Conservation (phyloP, 2,888 invertebrate species). For the Caenorhabditis sp. region DNA sequence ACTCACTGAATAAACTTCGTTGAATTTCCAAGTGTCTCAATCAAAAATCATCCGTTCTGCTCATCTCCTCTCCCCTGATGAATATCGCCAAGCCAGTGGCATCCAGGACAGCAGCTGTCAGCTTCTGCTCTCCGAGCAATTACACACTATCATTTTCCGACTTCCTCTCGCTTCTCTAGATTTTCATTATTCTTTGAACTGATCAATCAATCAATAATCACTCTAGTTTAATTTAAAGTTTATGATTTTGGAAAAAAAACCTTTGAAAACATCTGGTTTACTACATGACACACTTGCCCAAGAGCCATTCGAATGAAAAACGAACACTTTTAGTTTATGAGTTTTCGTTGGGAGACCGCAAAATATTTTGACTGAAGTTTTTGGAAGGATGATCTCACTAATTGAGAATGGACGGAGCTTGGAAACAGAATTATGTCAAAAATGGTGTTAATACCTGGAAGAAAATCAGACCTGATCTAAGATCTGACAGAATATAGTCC, state of each 20-base stretch:
- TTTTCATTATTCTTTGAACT: slow-evolving; percentile 21
- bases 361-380: not conserved
- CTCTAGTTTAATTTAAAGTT: slow-evolving; percentile 20
- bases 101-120: slow-evolving; percentile 26
- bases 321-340: slow-evolving; percentile 37
- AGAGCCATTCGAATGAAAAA: slow-evolving; percentile 34
- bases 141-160: slow-evolving; percentile 44
- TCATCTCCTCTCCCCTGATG: slow-evolving; percentile 15
- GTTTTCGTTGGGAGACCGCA: not conserved
- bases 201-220: slow-evolving; percentile 41
- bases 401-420: too few species aligned
- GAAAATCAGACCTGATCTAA: too few species aligned
- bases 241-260: not conserved
- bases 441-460: too few species aligned
- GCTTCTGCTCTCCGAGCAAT: slow-evolving; percentile 30
- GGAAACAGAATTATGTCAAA: too few species aligned
- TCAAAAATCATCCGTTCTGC: slow-evolving; percentile 29
- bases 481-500: too few species aligned
- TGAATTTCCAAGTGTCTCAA: slow-evolving; percentile 4
- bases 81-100: slow-evolving; percentile 29
- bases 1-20: slow-evolving; percentile 6
- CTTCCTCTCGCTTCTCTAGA: slow-evolving; percentile 1
- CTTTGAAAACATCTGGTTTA: slow-evolving; percentile 35
- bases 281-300: not conserved
- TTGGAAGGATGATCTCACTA: too few species aligned